Percentiles rank a stretch among this genome's conserved stretches.
phyloP scores from a whole-genome alignment of 1,140 invertebrate genomes.

The Mactra quadrangularis region DNA sequence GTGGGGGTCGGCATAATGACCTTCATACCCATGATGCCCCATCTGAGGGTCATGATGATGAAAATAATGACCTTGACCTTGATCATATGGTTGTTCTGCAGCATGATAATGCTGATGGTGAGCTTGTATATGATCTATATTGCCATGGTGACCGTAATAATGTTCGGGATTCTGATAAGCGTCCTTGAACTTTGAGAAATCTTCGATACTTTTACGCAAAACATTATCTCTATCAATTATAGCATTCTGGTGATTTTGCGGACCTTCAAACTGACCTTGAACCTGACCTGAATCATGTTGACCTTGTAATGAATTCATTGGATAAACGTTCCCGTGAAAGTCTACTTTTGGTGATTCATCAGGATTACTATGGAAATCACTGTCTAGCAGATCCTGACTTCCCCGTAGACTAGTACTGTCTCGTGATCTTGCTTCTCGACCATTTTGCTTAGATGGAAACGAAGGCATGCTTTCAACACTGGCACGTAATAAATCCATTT shows the following conservation, averaged over 20 bases:
- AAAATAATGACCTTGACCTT: slow-evolving; percentile 40
- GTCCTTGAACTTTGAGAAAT: slow-evolving; percentile 34
- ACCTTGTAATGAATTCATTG: slow-evolving; percentile 19
- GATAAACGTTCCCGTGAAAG: slow-evolving; percentile 52
- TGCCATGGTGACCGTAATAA: neutral
- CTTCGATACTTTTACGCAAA: slow-evolving; percentile 45
- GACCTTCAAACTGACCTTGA: neutral
- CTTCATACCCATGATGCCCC: slow-evolving; percentile 24
- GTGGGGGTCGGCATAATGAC: neutral
- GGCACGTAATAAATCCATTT: slow-evolving; percentile 24
- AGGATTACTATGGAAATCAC: slow-evolving; percentile 54
- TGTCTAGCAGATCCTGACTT: slow-evolving; percentile 48
- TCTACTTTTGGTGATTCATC: slow-evolving; percentile 20
- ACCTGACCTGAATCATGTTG: neutral
- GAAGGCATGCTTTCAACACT: slow-evolving; percentile 47
- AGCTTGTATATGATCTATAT: slow-evolving; percentile 3
- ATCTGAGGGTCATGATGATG: slow-evolving; percentile 22
- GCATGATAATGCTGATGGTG: slow-evolving; percentile 48
- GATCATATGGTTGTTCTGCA: slow-evolving; percentile 51
- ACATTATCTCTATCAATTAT: slow-evolving; percentile 34
- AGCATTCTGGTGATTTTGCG: neutral
- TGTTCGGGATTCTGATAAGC: slow-evolving; percentile 3
- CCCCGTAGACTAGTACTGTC: slow-evolving; percentile 29
- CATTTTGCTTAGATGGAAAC: slow-evolving; percentile 25
- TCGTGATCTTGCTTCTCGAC: slow-evolving; percentile 2